Evolutionary conservation across 2,113 vertebrate species (phyloP).

Genomic region (Megaptera novaeangliae): DNA sequence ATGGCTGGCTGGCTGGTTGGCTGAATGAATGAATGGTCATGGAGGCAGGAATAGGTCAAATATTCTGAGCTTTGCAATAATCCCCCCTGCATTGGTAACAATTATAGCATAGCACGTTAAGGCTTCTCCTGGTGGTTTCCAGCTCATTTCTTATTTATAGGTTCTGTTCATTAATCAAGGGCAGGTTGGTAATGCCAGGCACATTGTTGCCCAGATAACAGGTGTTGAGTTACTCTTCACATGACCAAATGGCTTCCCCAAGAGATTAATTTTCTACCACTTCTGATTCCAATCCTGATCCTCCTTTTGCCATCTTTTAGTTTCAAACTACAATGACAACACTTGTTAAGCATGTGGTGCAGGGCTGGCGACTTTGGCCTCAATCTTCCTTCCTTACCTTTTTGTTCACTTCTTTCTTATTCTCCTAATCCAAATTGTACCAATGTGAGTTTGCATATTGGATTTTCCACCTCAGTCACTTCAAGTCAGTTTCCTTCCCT

Average conservation of each 20-base stretch:
- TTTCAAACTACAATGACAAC: background rate
- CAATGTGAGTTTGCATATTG: background rate
- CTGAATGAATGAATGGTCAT: background rate
- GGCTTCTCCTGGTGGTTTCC: background rate
- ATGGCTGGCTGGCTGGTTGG: background rate
- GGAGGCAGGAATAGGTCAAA: background rate
- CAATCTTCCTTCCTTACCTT: background rate
- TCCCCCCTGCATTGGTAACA: background rate
- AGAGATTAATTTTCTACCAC: background rate
- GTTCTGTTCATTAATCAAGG: conserved; percentile 10
- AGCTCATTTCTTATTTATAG: conserved; percentile 10
- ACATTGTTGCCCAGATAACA: conserved; percentile 7
- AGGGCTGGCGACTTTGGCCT: background rate
- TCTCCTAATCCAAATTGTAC: background rate
- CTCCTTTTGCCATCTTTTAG: background rate
- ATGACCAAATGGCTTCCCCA: background rate
- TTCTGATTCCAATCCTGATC: background rate
- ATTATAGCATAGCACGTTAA: background rate
- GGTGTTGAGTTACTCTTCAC: background rate
- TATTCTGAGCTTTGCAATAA: background rate
- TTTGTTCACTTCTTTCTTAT: background rate
- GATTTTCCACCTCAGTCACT: background rate
- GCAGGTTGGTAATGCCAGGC: background rate
- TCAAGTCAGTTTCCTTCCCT: background rate
- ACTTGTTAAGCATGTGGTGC: background rate